A percentile compares a stretch with the other conserved stretches of the same genome.
These are phyloP conservation scores for Gallinago stenura DNA, from an alignment of 2,797 vertebrate genomes.

Conservation along the genomic window DNA sequence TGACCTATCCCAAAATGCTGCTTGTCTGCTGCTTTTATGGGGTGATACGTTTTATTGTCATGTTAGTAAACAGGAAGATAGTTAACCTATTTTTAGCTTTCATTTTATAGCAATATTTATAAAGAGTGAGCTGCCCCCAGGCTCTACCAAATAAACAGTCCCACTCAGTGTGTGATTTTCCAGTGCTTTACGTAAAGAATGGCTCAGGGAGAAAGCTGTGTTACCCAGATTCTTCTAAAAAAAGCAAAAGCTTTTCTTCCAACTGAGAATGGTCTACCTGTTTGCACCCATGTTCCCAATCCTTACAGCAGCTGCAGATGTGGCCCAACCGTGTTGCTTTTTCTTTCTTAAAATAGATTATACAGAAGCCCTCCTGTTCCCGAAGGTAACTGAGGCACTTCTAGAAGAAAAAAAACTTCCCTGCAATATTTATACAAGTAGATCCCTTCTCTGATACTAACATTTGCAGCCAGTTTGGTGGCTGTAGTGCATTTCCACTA, in stretches of 20 bases:
- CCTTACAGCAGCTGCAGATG: not conserved
- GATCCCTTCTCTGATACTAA: not conserved
- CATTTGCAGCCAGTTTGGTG: not conserved
- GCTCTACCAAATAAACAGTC: not conserved
- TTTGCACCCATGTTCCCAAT: not conserved
- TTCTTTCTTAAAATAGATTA: not conserved
- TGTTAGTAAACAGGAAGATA: not conserved
- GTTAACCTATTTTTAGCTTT: not conserved
- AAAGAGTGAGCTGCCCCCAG: not conserved
- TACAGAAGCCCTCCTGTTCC: not conserved
- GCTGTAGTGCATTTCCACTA: not conserved
- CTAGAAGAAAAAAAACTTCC: not conserved
- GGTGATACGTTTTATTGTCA: not conserved
- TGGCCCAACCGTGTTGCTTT: not conserved
- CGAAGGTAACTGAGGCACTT: not conserved
- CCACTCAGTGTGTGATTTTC: not conserved
- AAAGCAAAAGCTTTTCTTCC: not conserved
- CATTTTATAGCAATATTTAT: not conserved
- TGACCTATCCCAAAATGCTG: not conserved
- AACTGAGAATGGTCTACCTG: not conserved
- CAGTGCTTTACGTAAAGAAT: not conserved
- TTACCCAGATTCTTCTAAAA: not conserved
- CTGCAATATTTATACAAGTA: not conserved
- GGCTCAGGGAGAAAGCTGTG: not conserved
- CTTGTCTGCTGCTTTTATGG: not conserved